These are phyloP conservation scores for Nasonia giraulti DNA, from an alignment of 1,140 invertebrate species.

Conservation along the genomic window DNA sequence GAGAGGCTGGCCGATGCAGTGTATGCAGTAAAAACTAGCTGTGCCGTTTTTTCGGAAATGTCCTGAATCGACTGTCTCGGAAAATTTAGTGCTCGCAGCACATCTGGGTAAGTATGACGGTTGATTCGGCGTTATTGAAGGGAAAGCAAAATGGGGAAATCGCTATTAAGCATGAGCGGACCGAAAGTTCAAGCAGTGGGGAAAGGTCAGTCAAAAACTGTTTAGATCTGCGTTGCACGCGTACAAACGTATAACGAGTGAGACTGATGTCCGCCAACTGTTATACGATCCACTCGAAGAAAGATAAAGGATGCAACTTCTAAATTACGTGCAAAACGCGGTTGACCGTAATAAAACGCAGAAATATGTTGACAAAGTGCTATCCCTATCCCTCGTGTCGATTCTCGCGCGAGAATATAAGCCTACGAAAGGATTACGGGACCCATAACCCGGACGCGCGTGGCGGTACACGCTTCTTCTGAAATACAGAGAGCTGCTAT, in stretches of 20 bases:
- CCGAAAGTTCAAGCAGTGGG: too few species aligned
- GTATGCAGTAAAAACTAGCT: too few species aligned
- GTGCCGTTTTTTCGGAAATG: too few species aligned
- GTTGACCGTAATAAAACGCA: slow-evolving; percentile 28
- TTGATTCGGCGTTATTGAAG: too few species aligned
- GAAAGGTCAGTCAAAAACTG: too few species aligned
- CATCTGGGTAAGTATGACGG: background rate
- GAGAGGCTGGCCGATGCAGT: too few species aligned
- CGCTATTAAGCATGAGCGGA: too few species aligned
- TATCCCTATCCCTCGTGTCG: background rate
- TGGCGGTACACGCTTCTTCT: background rate
- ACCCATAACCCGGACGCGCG: slow-evolving; percentile 29
- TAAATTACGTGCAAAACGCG: slow-evolving; percentile 37
- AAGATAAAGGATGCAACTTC: background rate
- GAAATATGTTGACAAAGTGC: slow-evolving; percentile 25
- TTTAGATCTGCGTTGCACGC: too few species aligned
- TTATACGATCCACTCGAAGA: too few species aligned
- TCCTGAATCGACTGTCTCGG: background rate
- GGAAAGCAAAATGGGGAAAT: too few species aligned
- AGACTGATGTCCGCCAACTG: too few species aligned
- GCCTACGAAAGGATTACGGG: slow-evolving; percentile 30
- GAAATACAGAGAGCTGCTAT: slow-evolving; percentile 5
- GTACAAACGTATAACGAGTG: too few species aligned
- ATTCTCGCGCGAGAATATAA: slow-evolving; percentile 20
- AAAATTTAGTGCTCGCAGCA: background rate